Evolutionary conservation across 2,113 vertebrate genomes (phyloP).

Genomic region (Todiramphus chloris): DNA sequence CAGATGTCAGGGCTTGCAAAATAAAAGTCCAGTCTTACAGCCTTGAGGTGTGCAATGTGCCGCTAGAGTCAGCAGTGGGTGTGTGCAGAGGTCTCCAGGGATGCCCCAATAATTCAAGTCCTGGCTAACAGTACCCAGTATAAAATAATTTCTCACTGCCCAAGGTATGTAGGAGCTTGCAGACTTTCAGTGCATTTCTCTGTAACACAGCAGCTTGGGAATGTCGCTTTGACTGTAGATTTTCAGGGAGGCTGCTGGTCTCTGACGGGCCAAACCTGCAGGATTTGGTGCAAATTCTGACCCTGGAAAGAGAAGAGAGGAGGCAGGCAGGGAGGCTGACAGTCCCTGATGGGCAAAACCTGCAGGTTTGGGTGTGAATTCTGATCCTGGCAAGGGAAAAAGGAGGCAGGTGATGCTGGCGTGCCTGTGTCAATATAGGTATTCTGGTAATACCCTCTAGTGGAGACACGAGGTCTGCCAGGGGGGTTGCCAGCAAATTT

Average conservation of each 20-base stretch:
- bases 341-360: background rate
- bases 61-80: background rate
- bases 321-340: background rate
- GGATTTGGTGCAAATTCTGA: background rate
- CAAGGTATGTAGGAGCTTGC: background rate
- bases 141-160: background rate
- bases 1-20: background rate
- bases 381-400: background rate
- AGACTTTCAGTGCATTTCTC: background rate
- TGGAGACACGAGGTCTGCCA: constrained; percentile 22
- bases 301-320: background rate
- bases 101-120: background rate
- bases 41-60: background rate
- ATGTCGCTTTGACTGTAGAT: background rate
- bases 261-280: background rate
- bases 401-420: background rate
- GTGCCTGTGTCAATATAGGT: background rate
- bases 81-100: background rate
- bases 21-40: background rate
- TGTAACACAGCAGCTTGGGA: rapidly evolving
- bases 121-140: background rate
- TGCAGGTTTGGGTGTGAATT: background rate
- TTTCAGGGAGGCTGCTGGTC: background rate
- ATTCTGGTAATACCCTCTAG: constrained; percentile 60
- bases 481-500: background rate